A percentile compares a stretch with the other conserved stretches of the same genome.
phyloP scores from a whole-genome alignment of 2,888 invertebrate species.

The Ormia ochracea region DNA sequence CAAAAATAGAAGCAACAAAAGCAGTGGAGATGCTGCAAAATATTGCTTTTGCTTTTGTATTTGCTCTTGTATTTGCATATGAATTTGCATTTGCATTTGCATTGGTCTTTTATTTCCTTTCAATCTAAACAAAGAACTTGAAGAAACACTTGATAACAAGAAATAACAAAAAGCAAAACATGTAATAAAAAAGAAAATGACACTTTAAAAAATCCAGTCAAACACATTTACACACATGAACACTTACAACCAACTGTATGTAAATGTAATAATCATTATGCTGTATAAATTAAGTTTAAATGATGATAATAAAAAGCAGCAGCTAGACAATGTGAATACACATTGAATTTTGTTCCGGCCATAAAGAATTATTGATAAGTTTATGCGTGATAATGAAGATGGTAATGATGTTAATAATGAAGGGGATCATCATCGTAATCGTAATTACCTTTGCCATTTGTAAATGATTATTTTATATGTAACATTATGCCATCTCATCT shows the following conservation, averaged over 20 bases:
- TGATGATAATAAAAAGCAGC: conserved; percentile 22
- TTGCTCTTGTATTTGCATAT: not conserved
- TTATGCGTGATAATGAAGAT: not conserved
- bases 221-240: not conserved
- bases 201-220: not conserved
- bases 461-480: not conserved
- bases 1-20: not conserved
- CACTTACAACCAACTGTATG: not conserved
- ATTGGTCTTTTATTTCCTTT: conserved; percentile 42
- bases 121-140: not conserved
- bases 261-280: not conserved
- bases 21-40: too few species aligned
- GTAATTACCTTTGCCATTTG: not conserved
- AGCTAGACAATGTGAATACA: conserved; percentile 5
- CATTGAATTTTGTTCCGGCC: not conserved
- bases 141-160: not conserved
- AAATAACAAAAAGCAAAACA: not conserved
- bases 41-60: not conserved
- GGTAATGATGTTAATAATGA: not conserved
- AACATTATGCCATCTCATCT: conserved; percentile 4
- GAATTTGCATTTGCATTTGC: not conserved
- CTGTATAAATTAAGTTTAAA: not conserved
- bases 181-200: not conserved
- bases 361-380: not conserved
- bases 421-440: conserved; percentile 9